Conservation (phyloP, 2,888 invertebrate species). For the Drosophila anceps region DNA sequence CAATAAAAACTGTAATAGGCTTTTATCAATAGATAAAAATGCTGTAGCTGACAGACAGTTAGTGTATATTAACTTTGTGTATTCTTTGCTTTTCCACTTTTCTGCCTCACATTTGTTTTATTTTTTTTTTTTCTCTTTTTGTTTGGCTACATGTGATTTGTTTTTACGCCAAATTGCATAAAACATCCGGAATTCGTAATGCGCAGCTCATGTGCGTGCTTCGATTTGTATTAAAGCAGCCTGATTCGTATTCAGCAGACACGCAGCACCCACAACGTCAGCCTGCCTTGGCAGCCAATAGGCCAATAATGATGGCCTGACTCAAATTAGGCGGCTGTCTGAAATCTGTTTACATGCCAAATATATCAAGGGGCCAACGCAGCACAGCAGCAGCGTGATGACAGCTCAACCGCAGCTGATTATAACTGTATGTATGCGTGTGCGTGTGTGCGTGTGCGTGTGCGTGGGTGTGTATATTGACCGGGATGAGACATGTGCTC, state of each 20-base stretch:
- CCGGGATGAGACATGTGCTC: slow-evolving; percentile 16
- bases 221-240: slow-evolving; percentile 62
- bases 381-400: slow-evolving; percentile 5
- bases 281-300: slow-evolving; percentile 24
- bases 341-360: slow-evolving; percentile 57
- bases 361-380: slow-evolving; percentile 18
- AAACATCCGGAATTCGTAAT: slow-evolving; percentile 59
- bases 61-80: not conserved
- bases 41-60: not conserved
- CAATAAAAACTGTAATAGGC: not conserved
- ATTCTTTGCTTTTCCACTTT: not conserved
- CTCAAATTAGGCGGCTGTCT: slow-evolving; percentile 62
- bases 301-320: slow-evolving; percentile 64
- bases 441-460: not conserved
- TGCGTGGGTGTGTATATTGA: not conserved
- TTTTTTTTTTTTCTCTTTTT: slow-evolving; percentile 28
- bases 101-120: not conserved
- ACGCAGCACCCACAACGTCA: slow-evolving; percentile 1
- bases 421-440: slow-evolving; percentile 13
- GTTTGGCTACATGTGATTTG: slow-evolving; percentile 64
- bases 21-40: not conserved
- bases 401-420: slow-evolving; percentile 50
- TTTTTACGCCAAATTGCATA: slow-evolving; percentile 73
- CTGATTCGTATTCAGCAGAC: slow-evolving; percentile 52
- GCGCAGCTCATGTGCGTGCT: slow-evolving; percentile 52